Base-by-base conservation (phyloP, 1,140 invertebrate genomes). In the Pissodes strobi region DNA sequence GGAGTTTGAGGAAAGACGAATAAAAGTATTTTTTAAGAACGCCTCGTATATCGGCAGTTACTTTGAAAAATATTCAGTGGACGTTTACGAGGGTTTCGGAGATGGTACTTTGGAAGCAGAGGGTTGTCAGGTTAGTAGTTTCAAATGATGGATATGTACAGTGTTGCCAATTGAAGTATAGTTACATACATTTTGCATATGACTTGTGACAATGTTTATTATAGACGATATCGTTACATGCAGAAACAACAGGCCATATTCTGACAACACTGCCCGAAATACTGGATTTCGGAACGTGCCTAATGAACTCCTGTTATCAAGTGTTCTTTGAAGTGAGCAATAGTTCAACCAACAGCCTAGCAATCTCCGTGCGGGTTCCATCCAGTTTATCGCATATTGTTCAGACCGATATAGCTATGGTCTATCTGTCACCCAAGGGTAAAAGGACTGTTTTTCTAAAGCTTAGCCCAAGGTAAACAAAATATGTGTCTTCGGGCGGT, bases 271-370 rank as follows among this genome's bases (percentile, higher is more conserved):
- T 15, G 0, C 70, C 70, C 3, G 64, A 63, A n/a, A 30, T 67
- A 1, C 23, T 75, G 12, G 73, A 75, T 46, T 75, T 69, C 59
- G 66, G 66, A 10, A 57, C 63, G 0, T 75, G 73, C 25, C 51
- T 59, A 10, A 58, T 69, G n/a, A 64, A 67, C 17, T 68, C 69
- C 8, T 59, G 64, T n/a, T 75, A 75, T 58, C 72, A 73, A 52
- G 17, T 69, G 37, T 58, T 27, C n/a, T 72, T 72, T 27, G 55
- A 66, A 12, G 13, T 75, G 2, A 17, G 19, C 9, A 75, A 75
- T 39, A 45, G 34, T 12, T 67, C 69, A 9, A 49, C 48, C 6
- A 37, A 48, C 2, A 60, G 49, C 8, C 66, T 73, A 53, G 63
- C 69, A 0, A 23, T 75, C 1, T 19, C 51, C 2, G 30, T 75